Evolutionary conservation across 2,797 vertebrate species (phyloP), one percentile per base, ranked within the genome.

Genomic region (Sciurus carolinensis): DNA sequence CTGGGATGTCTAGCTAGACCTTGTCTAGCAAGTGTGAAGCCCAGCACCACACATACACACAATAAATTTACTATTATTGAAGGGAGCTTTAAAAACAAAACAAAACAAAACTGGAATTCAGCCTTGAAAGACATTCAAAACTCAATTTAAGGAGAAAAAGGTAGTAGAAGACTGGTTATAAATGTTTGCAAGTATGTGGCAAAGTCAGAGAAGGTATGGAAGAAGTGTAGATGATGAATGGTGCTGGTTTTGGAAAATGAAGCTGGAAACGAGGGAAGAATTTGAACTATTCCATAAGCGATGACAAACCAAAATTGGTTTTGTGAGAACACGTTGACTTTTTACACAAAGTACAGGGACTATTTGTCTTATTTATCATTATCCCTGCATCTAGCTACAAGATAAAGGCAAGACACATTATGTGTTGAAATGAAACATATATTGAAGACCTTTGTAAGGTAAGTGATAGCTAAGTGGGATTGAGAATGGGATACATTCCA

Each of bases 201-300:
- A 64, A 91, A 66, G 30, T 76, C 59, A 76, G 67, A 42, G 73
- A 92, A 89, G 69, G 30, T 30, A 62, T 36, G 50, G 36, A 24
- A 85, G 52, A 15, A 59, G n/a, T n/a, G 36, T 13, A 8, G 17
- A 13, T 39, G 20, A 62, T 72, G 20, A 62, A 24, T 67, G 36
- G 57, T 2, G 12, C 7, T 67, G 26, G 30, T 39, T 96, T 54
- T 73, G 50, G 67, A 87, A 69, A 90, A 83, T 67, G 36, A 90
- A 90, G 80, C 20, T 33, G 36, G 26, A 83, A 80, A 72, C 7
- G 9, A 39, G 47, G 57, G 69, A 79, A 87, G 52, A 93, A 83
- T 90, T 22, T 94, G 71, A 44, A 86, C 83, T 92, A 79, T 71
- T 80, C 62, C 81, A 91, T 30, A 88, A 79, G 39, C 14, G 72